These are phyloP conservation scores for Asteroscopus sphinx DNA, from an alignment of 2,888 invertebrate species.

Conservation along the genomic window DNA sequence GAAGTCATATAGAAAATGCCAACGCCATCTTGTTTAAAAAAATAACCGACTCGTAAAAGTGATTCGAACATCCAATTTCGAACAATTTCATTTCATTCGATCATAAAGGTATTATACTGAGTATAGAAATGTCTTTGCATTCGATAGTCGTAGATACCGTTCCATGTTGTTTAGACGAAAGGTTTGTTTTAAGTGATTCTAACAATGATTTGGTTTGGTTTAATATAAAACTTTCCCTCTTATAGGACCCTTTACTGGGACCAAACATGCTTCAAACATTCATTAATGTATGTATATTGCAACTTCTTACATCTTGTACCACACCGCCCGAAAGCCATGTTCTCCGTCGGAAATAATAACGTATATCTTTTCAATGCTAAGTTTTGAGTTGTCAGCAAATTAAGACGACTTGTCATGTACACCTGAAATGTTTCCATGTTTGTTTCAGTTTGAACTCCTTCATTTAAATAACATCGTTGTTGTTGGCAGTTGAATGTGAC, in stretches of 20 bases:
- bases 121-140: no score
- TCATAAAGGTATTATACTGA: no score
- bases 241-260: neutral
- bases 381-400: conserved; percentile 55
- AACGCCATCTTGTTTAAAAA: no score
- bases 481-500: neutral
- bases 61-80: no score
- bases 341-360: conserved; percentile 55
- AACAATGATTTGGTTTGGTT: no score
- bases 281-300: conserved; percentile 2
- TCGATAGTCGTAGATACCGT: no score
- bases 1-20: no score
- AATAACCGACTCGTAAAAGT: no score
- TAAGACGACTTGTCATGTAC: conserved; percentile 40
- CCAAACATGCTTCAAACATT: neutral
- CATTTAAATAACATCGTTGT: conserved; percentile 23
- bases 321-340: neutral
- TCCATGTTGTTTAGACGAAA: no score
- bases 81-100: no score
- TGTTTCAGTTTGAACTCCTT: conserved; percentile 29
- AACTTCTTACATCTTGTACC: conserved; percentile 3
- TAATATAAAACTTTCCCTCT: no score
- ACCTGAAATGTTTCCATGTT: conserved; percentile 38
- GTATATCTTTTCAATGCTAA: conserved; percentile 58
- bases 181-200: no score